Conservation (phyloP, 2,113 vertebrate species). For the Gulo gulo region DNA sequence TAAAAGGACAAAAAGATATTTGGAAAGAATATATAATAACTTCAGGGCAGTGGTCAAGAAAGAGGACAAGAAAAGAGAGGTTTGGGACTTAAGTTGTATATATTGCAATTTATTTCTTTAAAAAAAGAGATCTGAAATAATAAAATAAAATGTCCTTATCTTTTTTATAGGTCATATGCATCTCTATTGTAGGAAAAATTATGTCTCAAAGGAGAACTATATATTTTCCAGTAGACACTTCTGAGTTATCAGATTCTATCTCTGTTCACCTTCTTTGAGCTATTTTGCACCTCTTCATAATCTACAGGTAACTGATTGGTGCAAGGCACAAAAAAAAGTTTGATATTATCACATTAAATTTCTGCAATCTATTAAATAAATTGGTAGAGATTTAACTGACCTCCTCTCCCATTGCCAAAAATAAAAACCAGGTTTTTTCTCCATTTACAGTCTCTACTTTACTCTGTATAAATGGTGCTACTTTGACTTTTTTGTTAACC, state of each 20-base stretch:
- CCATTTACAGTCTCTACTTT: slow-evolving; percentile 34
- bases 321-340: slow-evolving; percentile 17
- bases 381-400: slow-evolving; percentile 4
- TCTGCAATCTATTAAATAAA: slow-evolving; percentile 24
- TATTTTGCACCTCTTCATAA: slow-evolving; percentile 3
- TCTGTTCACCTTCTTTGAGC: neutral
- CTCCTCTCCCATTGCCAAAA: neutral
- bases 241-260: neutral
- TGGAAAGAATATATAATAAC: neutral
- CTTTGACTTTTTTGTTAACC: slow-evolving; percentile 10
- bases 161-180: neutral
- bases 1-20: neutral
- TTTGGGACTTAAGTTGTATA: neutral
- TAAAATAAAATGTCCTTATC: neutral
- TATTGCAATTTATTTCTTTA: slow-evolving; percentile 29
- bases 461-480: slow-evolving; percentile 2
- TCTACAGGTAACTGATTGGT: neutral
- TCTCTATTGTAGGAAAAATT: neutral
- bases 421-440: slow-evolving; percentile 7
- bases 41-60: neutral
- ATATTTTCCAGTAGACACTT: neutral
- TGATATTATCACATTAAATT: neutral
- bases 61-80: neutral
- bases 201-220: neutral
- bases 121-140: neutral